Base-by-base conservation (phyloP, 2,888 invertebrate genomes). In the Labia minor region DNA sequence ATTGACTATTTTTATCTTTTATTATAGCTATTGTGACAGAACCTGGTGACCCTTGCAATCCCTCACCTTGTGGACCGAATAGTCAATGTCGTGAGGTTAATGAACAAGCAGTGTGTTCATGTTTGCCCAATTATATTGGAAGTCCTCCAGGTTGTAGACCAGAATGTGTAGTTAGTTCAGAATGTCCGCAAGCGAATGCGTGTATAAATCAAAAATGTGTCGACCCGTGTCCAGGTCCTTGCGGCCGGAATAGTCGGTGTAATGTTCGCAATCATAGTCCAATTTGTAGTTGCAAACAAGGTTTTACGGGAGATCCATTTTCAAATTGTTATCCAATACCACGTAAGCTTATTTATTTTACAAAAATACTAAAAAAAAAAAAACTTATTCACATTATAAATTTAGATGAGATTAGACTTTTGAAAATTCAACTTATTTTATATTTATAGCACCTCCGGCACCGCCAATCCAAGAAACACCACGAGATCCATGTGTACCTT, bases 221-320 rank as follows among this genome's bases (percentile, higher is more conserved):
- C 18, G 85, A 90, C 76, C 89, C 89, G 16, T 90, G 89, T 73
- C 83, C 82, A 69, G 88, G 86, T 73, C 85, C 85, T 19, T 90
- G 90, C 76, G 89, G 88, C 8, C 75, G 81, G 66, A 84, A 84
- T 71, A 88, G 89, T 11, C 76, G 83, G 70, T 90, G 90, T 73
- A 82, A 85, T 74, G 88, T 89, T 1, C 69, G 71, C 49, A 71
- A 74, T 65, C 76, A 76, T 70, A 72, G 72, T n/a, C 75, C 76
- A 8, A 70, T 73, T 16, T 77, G 77, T 67, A 71, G 69, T 65
- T 76, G 76, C 67, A 73, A 73, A 18, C 70, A 68, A 18, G 74
- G 73, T 19, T 73, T 73, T 69, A 73, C 73, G 20, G 76, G 76
- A 19, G 76, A 76, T 71, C 49, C 49, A 49, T 87, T 87, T 70